Conservation (phyloP, 2,888 invertebrate species). For the Rhyacophila evoluta region DNA sequence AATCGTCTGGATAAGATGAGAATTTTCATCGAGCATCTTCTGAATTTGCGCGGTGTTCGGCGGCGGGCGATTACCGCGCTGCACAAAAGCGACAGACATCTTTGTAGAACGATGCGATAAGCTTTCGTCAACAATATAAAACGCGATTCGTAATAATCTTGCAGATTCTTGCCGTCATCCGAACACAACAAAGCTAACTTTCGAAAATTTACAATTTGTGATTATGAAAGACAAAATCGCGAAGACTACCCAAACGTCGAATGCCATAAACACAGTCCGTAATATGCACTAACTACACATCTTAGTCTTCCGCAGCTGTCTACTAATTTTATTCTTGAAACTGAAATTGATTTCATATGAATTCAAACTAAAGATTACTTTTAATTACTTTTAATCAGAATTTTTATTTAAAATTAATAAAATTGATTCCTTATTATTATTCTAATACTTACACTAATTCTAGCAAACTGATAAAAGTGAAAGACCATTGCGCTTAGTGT, state of each 20-base stretch:
- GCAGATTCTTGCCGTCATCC: background rate
- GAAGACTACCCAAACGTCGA: slow-evolving; percentile 15
- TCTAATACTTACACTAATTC: too few species aligned
- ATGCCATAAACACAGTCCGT: background rate
- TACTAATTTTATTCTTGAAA: too few species aligned
- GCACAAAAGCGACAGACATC: slow-evolving; percentile 83
- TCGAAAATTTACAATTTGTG: background rate
- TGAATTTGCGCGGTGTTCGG: slow-evolving; percentile 89
- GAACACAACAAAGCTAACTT: background rate
- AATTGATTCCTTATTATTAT: too few species aligned
- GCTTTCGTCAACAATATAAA: slow-evolving; percentile 42
- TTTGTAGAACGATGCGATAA: slow-evolving; percentile 27
- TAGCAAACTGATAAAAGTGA: too few species aligned
- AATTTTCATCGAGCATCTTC: slow-evolving; percentile 98
- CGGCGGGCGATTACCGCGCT: slow-evolving; percentile 79
- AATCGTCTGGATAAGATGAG: slow-evolving; percentile 95
- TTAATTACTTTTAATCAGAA: too few species aligned
- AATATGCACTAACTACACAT: background rate
- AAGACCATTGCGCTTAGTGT: background rate
- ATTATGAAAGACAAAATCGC: background rate
- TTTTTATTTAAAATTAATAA: too few species aligned
- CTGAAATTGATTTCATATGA: too few species aligned
- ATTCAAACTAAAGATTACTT: too few species aligned
- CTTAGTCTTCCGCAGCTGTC: too few species aligned
- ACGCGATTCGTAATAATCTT: slow-evolving; percentile 28